Base-by-base conservation (phyloP, 2,888 invertebrate genomes). In the Eristalis arbustorum region DNA sequence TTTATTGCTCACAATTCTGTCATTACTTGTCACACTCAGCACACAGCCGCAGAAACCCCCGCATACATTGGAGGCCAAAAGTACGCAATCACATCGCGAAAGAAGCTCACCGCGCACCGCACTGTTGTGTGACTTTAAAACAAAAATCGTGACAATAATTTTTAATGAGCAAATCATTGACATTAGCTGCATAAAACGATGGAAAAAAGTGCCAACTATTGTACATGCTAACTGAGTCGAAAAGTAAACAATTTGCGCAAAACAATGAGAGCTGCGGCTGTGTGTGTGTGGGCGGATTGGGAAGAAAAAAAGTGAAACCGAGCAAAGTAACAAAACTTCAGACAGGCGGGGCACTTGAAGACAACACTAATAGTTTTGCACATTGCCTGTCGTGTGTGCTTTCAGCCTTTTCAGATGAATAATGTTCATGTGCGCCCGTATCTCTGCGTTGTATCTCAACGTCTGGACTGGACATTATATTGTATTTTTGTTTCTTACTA, bases 121-220 rank as follows among this genome's bases (percentile, higher is more conserved):
- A 76, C 68, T 49, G 68, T 68, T 62, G 25, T 76, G 68, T 62
- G 66, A 66, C 40, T 57, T n/a, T n/a, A 57, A 66, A 57, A 74
- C 1, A 4, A 59, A 66, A 68, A 49, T 68, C 34, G 84, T 85
- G 84, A 85, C 84, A 81, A 64, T 63, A 81, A 81, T 85, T 76
- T 76, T 73, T 81, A 85, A 81, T 85, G 81, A 68, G 49, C 67
- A 61, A 76, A 85, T 85, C 76, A 81, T 81, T 72, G 72, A 68
- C 81, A 84, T 84, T 84, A 66, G 18, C 75, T 56, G 56, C 71
- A 78, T 57, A 73, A 78, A 79, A 23, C 71, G 76, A 74, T 61
- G 79, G 61, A 74, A 8, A 84, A 66, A 74, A 18, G 6, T 69
- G 56, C 80, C 75, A 80, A 75, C 80, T 67, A 25, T 25, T 25